Conservation (phyloP, 2,888 invertebrate genomes). For the Lasioglossum zephyrum region DNA sequence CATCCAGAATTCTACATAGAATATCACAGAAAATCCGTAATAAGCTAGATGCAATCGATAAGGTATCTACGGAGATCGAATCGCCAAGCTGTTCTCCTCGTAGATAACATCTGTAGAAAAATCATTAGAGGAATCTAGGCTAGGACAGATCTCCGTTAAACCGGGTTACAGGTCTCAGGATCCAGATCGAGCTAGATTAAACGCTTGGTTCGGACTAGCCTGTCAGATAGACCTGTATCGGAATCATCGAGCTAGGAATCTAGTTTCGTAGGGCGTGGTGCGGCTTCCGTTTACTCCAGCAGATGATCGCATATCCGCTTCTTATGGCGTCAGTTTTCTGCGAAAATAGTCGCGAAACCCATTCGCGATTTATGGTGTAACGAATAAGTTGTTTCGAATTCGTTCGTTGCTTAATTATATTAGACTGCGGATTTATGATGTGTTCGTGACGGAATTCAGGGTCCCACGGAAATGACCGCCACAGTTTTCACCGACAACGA, state of each 20-base stretch:
- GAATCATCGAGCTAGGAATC: neutral
- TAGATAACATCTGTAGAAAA: neutral
- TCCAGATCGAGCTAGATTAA: neutral
- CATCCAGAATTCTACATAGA: neutral
- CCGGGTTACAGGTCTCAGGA: conserved; percentile 20
- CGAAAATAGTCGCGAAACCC: neutral
- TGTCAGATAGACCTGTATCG: neutral
- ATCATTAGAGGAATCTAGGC: conserved; percentile 1
- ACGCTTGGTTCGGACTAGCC: neutral
- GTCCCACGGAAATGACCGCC: too few relatives aligned
- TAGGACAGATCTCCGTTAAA: conserved; percentile 13
- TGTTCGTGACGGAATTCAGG: too few relatives aligned
- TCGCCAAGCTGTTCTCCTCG: neutral
- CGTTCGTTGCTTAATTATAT: too few relatives aligned
- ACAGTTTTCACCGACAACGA: too few relatives aligned
- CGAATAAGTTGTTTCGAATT: too few relatives aligned
- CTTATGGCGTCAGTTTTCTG: neutral
- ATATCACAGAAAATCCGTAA: neutral
- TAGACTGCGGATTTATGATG: too few relatives aligned
- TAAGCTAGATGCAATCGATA: neutral
- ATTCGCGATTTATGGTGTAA: too few relatives aligned
- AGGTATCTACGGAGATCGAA: neutral
- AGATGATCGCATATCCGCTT: neutral
- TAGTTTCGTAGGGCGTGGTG: neutral
- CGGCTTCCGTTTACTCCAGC: neutral